Percentiles rank a stretch among this genome's conserved stretches.
Evolutionary conservation across 1,140 invertebrate species (phyloP).

Genomic region (Listronotus bonariensis): DNA sequence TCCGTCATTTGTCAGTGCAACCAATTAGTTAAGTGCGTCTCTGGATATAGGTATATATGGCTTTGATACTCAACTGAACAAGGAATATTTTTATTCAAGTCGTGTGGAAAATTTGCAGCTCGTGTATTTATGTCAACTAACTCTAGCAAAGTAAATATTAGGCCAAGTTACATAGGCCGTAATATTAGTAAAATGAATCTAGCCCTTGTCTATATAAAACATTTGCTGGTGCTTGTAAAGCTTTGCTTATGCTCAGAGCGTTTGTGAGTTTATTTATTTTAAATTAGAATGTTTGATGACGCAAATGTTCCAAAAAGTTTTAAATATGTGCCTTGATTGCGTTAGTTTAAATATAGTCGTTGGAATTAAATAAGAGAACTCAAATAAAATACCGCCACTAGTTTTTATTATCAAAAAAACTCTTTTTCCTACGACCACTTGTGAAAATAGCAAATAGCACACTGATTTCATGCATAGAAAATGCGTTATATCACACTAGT

Average conservation of each 20-base stretch:
- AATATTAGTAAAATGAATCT: constrained; percentile 51
- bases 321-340: too few relatives aligned
- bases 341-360: too few relatives aligned
- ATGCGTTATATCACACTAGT: too few relatives aligned
- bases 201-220: constrained; percentile 24
- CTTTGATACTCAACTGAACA: constrained; percentile 44
- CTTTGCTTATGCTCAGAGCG: background rate
- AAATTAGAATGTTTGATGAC: too few relatives aligned
- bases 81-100: constrained; percentile 48
- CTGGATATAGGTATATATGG: constrained; percentile 20
- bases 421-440: too few relatives aligned
- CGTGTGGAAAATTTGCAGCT: constrained; percentile 50
- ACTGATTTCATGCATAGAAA: too few relatives aligned
- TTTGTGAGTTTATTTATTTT: too few relatives aligned
- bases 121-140: constrained; percentile 52
- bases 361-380: too few relatives aligned
- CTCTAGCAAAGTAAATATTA: constrained; percentile 53
- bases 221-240: constrained; percentile 14
- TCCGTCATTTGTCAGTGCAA: constrained; percentile 16
- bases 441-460: too few relatives aligned
- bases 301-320: too few relatives aligned
- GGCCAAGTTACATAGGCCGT: constrained; percentile 43
- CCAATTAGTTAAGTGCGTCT: constrained; percentile 37
- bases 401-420: too few relatives aligned
- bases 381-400: too few relatives aligned